Percentiles rank a stretch among this genome's conserved stretches.
These are phyloP conservation scores for Poecilobothrus nobilitatus DNA, from an alignment of 2,888 invertebrate genomes.

Conservation along the genomic window DNA sequence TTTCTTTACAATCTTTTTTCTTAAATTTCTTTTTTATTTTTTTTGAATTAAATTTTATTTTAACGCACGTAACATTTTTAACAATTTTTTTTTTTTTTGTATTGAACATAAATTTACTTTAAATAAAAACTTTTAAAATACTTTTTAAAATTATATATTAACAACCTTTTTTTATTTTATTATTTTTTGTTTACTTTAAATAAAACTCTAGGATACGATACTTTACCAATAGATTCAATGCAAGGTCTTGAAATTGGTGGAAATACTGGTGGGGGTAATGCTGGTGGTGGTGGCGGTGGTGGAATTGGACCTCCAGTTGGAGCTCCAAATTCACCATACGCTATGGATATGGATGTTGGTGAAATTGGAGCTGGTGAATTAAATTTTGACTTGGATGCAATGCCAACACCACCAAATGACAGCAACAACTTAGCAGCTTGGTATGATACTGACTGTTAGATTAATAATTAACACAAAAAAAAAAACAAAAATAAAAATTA, in stretches of 20 bases:
- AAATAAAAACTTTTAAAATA: neutral
- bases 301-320: conserved; percentile 39
- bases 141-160: neutral
- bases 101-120: neutral
- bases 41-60: no score
- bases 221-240: conserved; percentile 95
- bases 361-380: conserved; percentile 64
- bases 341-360: conserved; percentile 84
- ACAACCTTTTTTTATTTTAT: neutral
- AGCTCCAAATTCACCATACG: conserved; percentile 52
- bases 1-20: no score
- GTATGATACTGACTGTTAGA: conserved; percentile 93
- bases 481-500: no score
- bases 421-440: conserved; percentile 91
- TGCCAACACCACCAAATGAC: conserved; percentile 74
- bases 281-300: conserved; percentile 28
- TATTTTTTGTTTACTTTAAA: neutral
- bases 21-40: no score
- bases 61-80: no score
- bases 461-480: neutral
- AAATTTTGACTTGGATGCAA: conserved; percentile 70
- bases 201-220: conserved; percentile 73
- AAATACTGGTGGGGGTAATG: conserved; percentile 34
- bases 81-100: neutral
- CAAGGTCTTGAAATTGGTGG: conserved; percentile 84